Conservation (phyloP, 1,140 invertebrate genomes). For the Ceratina calcarata region DNA sequence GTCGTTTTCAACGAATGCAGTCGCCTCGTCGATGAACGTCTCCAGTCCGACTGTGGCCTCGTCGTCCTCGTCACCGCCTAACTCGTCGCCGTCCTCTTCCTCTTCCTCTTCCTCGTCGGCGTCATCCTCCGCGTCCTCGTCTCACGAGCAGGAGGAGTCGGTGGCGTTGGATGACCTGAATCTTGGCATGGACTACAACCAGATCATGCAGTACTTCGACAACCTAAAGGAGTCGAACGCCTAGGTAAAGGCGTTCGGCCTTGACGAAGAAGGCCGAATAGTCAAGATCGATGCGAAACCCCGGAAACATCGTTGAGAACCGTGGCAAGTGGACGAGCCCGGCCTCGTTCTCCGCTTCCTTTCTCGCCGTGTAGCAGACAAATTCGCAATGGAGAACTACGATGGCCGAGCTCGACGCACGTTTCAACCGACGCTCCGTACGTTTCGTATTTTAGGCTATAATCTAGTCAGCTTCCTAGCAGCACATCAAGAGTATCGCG, state of each 20-base stretch:
- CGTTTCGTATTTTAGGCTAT: conserved; percentile 73
- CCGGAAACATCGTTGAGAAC: conserved; percentile 45
- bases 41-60: conserved; percentile 57
- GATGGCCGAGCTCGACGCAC: conserved; percentile 2
- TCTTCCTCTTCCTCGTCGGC: conserved; percentile 67
- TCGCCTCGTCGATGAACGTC: conserved; percentile 62
- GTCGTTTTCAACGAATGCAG: conserved; percentile 68
- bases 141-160: conserved; percentile 78
- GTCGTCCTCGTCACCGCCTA: conserved; percentile 55
- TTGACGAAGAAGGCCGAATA: conserved; percentile 61
- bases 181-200: conserved; percentile 96
- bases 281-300: conserved; percentile 67
- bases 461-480: conserved; percentile 80
- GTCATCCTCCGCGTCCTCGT: conserved; percentile 66
- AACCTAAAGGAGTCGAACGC: conserved; percentile 91
- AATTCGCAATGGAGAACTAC: conserved; percentile 27
- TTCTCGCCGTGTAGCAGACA: conserved; percentile 28
- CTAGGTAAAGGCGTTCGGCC: conserved; percentile 70
- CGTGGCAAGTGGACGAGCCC: not conserved
- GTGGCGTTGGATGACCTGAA: conserved; percentile 89
- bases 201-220: conserved; percentile 98
- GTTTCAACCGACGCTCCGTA: conserved; percentile 42
- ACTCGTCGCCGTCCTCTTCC: conserved; percentile 58
- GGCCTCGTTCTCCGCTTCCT: conserved; percentile 30
- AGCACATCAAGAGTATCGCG: conserved; percentile 73